Evolutionary conservation across 2,888 invertebrate genomes (phyloP).

Genomic region (Zygaena filipendulae): DNA sequence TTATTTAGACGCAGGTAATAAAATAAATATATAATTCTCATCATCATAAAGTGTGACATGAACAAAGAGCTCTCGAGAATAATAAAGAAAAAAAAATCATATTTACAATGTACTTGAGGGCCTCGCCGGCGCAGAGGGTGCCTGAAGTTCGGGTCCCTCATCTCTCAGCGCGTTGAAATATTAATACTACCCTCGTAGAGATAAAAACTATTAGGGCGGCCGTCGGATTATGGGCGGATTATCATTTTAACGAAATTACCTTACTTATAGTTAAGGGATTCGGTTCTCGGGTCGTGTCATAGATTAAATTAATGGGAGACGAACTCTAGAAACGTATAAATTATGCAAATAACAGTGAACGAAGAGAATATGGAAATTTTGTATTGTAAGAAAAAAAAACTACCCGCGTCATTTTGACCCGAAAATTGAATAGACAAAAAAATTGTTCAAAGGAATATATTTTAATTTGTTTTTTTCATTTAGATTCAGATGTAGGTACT

Average conservation of each 20-base stretch:
- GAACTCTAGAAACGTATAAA: too few species aligned
- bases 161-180: conserved; percentile 40
- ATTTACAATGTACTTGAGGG: too few species aligned
- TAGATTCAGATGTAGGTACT: too few species aligned
- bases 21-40: conserved; percentile 4
- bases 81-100: too few species aligned
- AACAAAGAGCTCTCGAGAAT: too few species aligned
- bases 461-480: too few species aligned
- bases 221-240: conserved; percentile 55
- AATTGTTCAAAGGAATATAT: too few species aligned
- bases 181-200: conserved; percentile 53
- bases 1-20: conserved; percentile 2
- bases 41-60: conserved; percentile 17
- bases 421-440: too few species aligned
- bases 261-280: conserved; percentile 52
- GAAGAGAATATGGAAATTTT: too few species aligned
- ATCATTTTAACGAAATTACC: conserved; percentile 68
- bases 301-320: conserved; percentile 25
- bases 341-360: too few species aligned
- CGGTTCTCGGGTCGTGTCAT: conserved; percentile 24
- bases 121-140: conserved; percentile 20
- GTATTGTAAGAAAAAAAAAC: too few species aligned
- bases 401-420: too few species aligned
- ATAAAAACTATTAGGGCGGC: conserved; percentile 62
- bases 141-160: conserved; percentile 18